Evolutionary conservation across 2,113 vertebrate genomes (phyloP).

Genomic region (Tragelaphus strepsiceros): DNA sequence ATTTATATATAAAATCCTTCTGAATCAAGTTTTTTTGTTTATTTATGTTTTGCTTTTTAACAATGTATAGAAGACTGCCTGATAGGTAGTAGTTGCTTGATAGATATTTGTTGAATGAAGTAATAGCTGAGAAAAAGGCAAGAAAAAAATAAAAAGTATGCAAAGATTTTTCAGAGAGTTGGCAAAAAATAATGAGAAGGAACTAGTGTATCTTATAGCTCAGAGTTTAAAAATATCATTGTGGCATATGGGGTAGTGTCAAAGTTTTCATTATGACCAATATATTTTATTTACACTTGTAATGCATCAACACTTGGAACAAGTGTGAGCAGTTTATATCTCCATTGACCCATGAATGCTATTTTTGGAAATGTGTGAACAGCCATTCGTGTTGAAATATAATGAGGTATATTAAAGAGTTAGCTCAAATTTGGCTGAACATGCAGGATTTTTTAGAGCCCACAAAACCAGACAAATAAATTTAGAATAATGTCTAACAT

Average conservation of each 20-base stretch:
- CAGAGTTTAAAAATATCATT: background rate
- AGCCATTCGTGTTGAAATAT: constrained; percentile 29
- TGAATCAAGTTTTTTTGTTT: background rate
- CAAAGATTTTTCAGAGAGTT: background rate
- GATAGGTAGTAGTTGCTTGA: background rate
- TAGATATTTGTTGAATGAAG: constrained; percentile 1
- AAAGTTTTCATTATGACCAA: constrained; percentile 7
- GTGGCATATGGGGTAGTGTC: background rate
- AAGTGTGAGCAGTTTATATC: background rate
- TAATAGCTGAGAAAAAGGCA: constrained; percentile 2
- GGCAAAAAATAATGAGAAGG: constrained; percentile 1
- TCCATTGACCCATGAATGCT: background rate
- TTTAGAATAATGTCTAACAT: background rate
- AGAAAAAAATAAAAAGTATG: background rate
- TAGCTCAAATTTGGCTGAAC: constrained; percentile 10
- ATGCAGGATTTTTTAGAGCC: background rate
- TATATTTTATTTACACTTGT: constrained; percentile 31
- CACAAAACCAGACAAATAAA: background rate
- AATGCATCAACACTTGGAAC: background rate
- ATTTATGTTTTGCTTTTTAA: background rate
- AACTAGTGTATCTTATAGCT: background rate
- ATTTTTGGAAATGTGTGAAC: background rate
- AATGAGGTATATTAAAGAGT: background rate
- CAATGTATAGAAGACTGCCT: background rate
- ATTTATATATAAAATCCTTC: background rate